Conservation (phyloP, 1,140 invertebrate species). For the Parasteatoda tepidariorum region DNA sequence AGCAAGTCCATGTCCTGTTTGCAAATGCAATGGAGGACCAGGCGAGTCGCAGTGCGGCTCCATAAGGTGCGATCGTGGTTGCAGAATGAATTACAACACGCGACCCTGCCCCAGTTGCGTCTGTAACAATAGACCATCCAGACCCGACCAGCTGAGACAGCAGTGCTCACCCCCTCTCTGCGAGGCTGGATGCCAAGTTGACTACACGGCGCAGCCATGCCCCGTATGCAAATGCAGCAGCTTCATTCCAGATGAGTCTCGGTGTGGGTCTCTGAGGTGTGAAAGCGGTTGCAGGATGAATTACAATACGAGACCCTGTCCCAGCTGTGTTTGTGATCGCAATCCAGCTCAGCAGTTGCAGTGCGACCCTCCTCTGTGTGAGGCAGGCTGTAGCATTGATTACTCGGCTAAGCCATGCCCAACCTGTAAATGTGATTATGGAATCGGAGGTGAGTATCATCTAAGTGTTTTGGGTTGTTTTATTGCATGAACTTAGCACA, state of each 20-base stretch:
- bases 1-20: conserved; percentile 4
- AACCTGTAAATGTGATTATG: too few relatives aligned
- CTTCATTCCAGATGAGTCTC: too few relatives aligned
- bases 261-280: conserved; percentile 10
- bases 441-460: too few relatives aligned
- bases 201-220: too few relatives aligned
- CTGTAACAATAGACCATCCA: neutral
- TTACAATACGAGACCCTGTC: conserved; percentile 16
- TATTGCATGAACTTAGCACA: too few relatives aligned
- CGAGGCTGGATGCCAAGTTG: too few relatives aligned
- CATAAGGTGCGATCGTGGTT: neutral
- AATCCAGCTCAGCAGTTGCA: too few relatives aligned
- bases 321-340: conserved; percentile 21
- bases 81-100: neutral
- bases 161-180: conserved; percentile 34
- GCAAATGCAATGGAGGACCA: conserved; percentile 1
- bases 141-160: neutral
- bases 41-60: neutral
- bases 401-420: too few relatives aligned
- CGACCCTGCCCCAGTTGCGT: neutral
- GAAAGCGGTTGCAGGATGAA: conserved; percentile 1
- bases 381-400: too few relatives aligned
- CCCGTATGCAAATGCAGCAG: too few relatives aligned
- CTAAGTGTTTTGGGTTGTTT: too few relatives aligned
- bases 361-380: too few relatives aligned